A percentile compares a stretch with the other conserved stretches of the same genome.
Conservation (phyloP, 2,888 invertebrate genomes). For the Trichopoda pennipes region DNA sequence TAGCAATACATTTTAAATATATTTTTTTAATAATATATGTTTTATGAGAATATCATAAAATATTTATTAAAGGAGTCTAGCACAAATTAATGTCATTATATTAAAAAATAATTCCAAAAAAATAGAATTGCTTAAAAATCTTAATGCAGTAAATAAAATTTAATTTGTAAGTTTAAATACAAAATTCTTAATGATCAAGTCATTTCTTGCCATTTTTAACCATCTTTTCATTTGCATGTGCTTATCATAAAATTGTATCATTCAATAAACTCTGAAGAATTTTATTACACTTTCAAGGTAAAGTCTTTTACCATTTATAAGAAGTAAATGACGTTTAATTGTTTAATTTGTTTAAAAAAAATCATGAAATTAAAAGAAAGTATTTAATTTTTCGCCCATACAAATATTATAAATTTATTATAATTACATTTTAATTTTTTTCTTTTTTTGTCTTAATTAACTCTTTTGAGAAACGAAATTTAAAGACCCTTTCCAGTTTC, state of each 20-base stretch:
- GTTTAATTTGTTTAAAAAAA: neutral
- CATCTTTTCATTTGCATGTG: too few species aligned
- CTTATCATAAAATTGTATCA: neutral
- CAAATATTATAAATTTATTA: constrained; percentile 4
- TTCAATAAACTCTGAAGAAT: neutral
- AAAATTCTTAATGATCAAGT: too few species aligned
- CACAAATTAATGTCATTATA: too few species aligned
- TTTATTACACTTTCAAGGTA: constrained; percentile 32
- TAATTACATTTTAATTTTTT: neutral
- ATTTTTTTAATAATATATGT: too few species aligned
- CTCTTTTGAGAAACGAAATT: constrained; percentile 1
- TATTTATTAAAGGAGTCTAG: too few species aligned
- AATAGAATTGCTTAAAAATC: too few species aligned
- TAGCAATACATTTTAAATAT: too few species aligned
- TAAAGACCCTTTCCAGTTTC: neutral
- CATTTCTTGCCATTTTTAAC: too few species aligned
- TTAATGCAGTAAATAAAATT: too few species aligned
- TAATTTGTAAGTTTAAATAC: too few species aligned
- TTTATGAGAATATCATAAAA: too few species aligned
- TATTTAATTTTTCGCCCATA: neutral
- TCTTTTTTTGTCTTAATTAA: constrained; percentile 2
- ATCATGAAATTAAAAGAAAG: neutral
- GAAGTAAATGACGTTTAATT: neutral
- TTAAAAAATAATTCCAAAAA: too few species aligned
- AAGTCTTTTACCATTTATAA: constrained; percentile 14